Base-by-base conservation (phyloP, 1,140 invertebrate species). In the Sarcophaga peregrina region DNA sequence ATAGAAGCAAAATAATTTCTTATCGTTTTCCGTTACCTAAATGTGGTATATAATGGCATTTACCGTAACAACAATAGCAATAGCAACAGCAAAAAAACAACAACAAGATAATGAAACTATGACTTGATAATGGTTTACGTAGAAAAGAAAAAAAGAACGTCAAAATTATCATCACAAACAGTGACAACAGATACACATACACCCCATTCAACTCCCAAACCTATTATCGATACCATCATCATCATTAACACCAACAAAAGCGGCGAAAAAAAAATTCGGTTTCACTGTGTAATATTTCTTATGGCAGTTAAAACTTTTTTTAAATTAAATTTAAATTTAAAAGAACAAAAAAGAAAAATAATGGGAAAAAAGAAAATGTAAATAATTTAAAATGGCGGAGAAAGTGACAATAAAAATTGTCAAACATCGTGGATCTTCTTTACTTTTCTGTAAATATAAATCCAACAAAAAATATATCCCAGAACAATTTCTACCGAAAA, bases 21-120 rank as follows among this genome's bases (percentile, higher is more conserved):
- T 78, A 78, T 78, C 75, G 37, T 20, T 78, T 78, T 78, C 75
- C 75, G 75, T 78, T 78, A 78, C 75, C 75, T 8, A 78, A 78
- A 78, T 78, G 75, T 52, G n/a, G 50, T 5, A 78, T 47, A 78
- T 78, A 13, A 76, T 17, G 48, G 75, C 62, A 68, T 25, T 37
- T 37, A 37, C 25, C 25, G 25, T 37, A 37, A 37, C 25, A 37
- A 4, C 25, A 37, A 37, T 37, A 37, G 25, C 25, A 37, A 37
- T 4, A 37, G 25, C 25, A 37, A 37, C 1, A 37, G 4, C 25
- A 37, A 37, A 2, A 37, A 68, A 37, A 37, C 1, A 37, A 37
- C 25, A 37, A 37, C 4, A 37, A 68, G n/a, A 68, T 25, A 68
- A 68, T 68, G 17, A 68, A 68, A 68, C 20, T 68, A 68, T 68